A percentile compares a stretch with the other conserved stretches of the same genome.
Conservation (phyloP, 2,797 vertebrate genomes). For the Psittacula echo region DNA sequence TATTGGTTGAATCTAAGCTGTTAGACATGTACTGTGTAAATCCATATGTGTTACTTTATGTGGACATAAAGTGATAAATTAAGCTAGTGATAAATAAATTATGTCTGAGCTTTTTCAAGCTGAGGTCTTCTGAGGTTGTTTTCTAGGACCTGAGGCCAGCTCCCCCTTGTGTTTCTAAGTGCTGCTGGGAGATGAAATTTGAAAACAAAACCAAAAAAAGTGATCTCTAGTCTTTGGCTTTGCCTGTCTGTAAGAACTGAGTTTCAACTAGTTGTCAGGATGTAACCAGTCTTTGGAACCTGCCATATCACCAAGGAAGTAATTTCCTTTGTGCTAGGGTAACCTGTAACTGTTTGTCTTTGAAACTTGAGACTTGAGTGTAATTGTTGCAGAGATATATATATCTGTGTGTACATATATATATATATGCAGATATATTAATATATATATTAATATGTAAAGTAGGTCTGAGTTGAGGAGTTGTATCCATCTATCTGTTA, state of each 20-base stretch:
- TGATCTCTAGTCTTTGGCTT: background rate
- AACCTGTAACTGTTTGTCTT: background rate
- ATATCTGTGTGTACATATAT: background rate
- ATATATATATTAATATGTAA: background rate
- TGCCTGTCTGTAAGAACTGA: background rate
- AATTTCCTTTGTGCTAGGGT: background rate
- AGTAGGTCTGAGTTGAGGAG: background rate
- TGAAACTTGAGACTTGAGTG: background rate
- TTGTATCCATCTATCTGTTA: background rate
- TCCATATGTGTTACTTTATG: background rate
- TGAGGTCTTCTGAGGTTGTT: background rate
- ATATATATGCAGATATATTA: background rate
- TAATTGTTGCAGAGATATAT: background rate
- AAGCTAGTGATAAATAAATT: background rate
- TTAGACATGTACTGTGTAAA: background rate
- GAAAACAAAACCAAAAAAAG: background rate
- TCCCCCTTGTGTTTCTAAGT: background rate
- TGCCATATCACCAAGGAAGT: background rate
- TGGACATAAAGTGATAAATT: background rate
- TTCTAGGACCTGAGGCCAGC: background rate
- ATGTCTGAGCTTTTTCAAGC: background rate
- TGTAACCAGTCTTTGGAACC: background rate
- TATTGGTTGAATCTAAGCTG: background rate
- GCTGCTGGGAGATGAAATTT: background rate
- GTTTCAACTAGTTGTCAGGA: background rate